Evolutionary conservation across 2,113 vertebrate genomes (phyloP), one percentile per base, ranked within the genome.

Genomic region (Equus quagga): DNA sequence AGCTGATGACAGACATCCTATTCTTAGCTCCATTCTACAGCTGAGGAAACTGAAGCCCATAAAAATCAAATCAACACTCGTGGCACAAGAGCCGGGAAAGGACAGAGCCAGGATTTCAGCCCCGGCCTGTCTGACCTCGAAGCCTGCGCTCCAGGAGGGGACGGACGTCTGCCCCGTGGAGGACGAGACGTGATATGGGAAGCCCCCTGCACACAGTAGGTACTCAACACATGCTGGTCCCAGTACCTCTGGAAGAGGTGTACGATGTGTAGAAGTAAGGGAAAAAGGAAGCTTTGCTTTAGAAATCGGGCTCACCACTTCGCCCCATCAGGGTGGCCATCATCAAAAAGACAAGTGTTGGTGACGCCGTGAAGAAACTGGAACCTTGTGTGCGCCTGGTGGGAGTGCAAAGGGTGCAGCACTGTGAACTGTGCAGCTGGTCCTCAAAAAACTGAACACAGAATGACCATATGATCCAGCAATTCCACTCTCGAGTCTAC

Each of bases 211-310:
- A 0, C 31, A 28, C 58, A 65, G 58, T 24, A 78, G 21, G 58
- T 8, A 18, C 14, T 1, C 4, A 54, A 51, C 33, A 18, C 41
- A 33, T 1, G 0, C 5, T 5, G 54, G 21, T 14, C 19, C 54
- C 54, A 2, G 31, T 17, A 24, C 41, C 70, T 49, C 87, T 6
- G 5, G 31, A 19, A 36, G 14, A 49, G 44, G 31, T 8, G 72
- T 26, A 11, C 14, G 10, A 65, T 1, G 0, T 8, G 58, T 12
- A 15, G 26, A 64, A 78, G 41, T n/a, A 49, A 62, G 56, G 31
- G 36, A 6, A 46, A 76, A 36, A 82, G 62, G 41, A 8, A 19
- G 58, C 10, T 51, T 8, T 51, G 28, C 36, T 82, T 62, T 82
- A 41, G 18, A 64, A 64, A 33, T 33, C 80, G 49, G 62, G 28